These are phyloP conservation scores for Epinephelus lanceolatus DNA, from an alignment of 2,113 vertebrate genomes.

Conservation along the genomic window DNA sequence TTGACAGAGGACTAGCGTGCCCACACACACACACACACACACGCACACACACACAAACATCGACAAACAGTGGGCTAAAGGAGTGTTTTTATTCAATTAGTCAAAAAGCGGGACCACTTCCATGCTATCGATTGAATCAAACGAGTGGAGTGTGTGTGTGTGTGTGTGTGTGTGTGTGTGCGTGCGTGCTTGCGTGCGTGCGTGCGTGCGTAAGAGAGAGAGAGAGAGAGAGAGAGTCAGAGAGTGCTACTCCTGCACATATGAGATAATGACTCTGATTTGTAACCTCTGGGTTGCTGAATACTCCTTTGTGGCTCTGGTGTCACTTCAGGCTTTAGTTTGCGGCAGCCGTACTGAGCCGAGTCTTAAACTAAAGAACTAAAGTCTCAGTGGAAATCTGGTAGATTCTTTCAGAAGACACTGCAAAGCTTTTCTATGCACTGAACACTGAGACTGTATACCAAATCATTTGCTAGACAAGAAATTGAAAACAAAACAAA, in stretches of 20 bases:
- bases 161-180: neutral
- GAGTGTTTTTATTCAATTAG: constrained; percentile 22
- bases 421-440: neutral
- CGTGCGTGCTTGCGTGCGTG: no score
- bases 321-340: constrained; percentile 27
- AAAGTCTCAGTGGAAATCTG: neutral
- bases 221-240: neutral
- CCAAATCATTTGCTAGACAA: neutral
- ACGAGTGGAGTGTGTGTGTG: neutral
- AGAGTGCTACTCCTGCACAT: neutral
- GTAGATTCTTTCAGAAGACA: neutral
- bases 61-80: neutral
- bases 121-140: neutral
- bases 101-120: neutral
- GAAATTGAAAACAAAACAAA: neutral
- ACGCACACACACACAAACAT: neutral
- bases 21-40: neutral
- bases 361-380: neutral
- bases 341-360: neutral
- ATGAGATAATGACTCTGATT: neutral
- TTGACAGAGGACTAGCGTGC: neutral
- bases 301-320: neutral
- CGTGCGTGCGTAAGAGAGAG: neutral
- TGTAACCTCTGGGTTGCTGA: constrained; percentile 16
- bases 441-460: neutral